A percentile compares a stretch with the other conserved stretches of the same genome.
phyloP scores from a whole-genome alignment of 2,113 vertebrate species.

The Pseudolaguvia tuberculata region DNA sequence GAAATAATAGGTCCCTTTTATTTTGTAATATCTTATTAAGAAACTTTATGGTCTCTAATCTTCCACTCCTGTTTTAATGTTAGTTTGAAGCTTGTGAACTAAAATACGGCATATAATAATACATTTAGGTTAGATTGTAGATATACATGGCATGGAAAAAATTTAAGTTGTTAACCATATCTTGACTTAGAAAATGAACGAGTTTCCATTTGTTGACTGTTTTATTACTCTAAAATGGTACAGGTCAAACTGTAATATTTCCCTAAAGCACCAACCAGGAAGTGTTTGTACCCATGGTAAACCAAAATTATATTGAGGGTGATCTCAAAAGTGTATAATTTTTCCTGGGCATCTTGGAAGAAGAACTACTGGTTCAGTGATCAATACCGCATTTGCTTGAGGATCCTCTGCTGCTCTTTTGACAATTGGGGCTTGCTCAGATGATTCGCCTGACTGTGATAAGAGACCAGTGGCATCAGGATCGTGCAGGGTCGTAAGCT shows the following conservation, averaged over 20 bases:
- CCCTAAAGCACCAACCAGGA: not conserved
- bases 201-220: not conserved
- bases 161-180: not conserved
- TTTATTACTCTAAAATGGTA: conserved; percentile 14
- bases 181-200: not conserved
- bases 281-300: not conserved
- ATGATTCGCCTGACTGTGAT: conserved; percentile 65
- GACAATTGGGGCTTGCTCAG: conserved; percentile 45
- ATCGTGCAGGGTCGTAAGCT: conserved; percentile 55
- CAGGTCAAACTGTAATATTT: not conserved
- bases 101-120: no score
- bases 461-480: conserved; percentile 48
- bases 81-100: no score
- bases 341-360: conserved; percentile 62
- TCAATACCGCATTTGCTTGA: not conserved
- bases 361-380: not conserved
- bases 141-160: no score
- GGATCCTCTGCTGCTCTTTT: conserved; percentile 52
- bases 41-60: no score
- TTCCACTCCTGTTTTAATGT: no score
- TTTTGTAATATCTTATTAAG: no score
- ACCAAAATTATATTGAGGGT: not conserved
- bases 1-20: no score
- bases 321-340: conserved; percentile 55
- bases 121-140: no score